phyloP scores from a whole-genome alignment of 2,797 vertebrate species.

The Scolopax rusticola region DNA sequence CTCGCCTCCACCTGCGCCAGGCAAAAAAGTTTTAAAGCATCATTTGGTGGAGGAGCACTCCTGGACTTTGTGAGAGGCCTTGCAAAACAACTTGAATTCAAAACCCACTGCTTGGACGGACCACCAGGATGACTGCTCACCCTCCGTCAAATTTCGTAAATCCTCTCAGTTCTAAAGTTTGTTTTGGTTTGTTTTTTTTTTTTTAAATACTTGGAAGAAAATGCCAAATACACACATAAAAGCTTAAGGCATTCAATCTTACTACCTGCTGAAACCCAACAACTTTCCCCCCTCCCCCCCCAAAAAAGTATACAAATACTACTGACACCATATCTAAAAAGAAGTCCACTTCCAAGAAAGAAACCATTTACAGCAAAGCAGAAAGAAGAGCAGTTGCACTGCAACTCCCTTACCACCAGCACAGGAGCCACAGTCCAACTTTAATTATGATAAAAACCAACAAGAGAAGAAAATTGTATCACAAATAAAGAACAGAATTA shows the following conservation, averaged over 20 bases:
- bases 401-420: background rate
- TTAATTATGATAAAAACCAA: background rate
- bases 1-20: background rate
- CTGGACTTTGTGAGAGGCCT: fast-evolving
- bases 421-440: background rate
- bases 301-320: background rate
- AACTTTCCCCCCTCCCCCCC: no score
- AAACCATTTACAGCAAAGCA: background rate
- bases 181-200: background rate
- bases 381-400: background rate
- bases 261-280: background rate
- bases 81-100: fast-evolving
- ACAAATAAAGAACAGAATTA: background rate
- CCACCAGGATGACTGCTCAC: background rate
- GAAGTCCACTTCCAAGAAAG: background rate
- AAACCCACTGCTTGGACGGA: background rate
- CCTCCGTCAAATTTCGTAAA: background rate
- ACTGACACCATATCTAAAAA: background rate
- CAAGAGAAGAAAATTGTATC: background rate
- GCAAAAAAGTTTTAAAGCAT: background rate
- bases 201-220: background rate
- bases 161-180: background rate
- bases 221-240: background rate
- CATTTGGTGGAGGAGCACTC: background rate
- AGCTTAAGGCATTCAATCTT: background rate